phyloP scores from a whole-genome alignment of 2,113 vertebrate genomes.

The Spea multiplicata region DNA sequence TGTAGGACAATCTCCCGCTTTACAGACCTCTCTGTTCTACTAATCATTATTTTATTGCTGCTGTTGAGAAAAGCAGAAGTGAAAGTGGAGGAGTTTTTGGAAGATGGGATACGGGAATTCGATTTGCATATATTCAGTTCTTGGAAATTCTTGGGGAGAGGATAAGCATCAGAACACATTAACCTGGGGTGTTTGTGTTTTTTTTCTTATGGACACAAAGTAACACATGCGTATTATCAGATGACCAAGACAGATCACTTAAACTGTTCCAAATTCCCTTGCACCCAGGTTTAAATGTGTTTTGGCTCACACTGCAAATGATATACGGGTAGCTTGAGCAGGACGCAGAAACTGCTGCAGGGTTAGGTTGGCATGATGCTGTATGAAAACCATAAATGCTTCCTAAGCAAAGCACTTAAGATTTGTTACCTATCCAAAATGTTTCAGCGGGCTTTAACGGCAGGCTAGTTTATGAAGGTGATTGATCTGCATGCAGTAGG shows the following conservation, averaged over 20 bases:
- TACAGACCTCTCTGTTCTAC: neutral
- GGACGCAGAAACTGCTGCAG: neutral
- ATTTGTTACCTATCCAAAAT: constrained; percentile 31
- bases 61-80: neutral
- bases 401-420: constrained; percentile 14
- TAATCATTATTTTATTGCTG: neutral
- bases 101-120: too few relatives aligned
- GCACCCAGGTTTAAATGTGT: neutral
- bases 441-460: constrained; percentile 26
- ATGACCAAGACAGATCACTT: too few relatives aligned
- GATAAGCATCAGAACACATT: too few relatives aligned
- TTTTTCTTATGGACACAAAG: too few relatives aligned
- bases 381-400: constrained; percentile 6
- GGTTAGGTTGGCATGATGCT: too few relatives aligned
- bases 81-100: neutral
- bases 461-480: neutral
- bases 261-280: neutral
- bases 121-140: too few relatives aligned
- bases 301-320: neutral
- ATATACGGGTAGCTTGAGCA: neutral
- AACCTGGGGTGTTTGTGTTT: too few relatives aligned
- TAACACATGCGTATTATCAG: too few relatives aligned
- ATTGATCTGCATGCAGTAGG: constrained; percentile 10
- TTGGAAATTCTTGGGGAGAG: too few relatives aligned
- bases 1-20: neutral